Conservation (phyloP, 2,888 invertebrate genomes). For the Rotaria macrura region DNA sequence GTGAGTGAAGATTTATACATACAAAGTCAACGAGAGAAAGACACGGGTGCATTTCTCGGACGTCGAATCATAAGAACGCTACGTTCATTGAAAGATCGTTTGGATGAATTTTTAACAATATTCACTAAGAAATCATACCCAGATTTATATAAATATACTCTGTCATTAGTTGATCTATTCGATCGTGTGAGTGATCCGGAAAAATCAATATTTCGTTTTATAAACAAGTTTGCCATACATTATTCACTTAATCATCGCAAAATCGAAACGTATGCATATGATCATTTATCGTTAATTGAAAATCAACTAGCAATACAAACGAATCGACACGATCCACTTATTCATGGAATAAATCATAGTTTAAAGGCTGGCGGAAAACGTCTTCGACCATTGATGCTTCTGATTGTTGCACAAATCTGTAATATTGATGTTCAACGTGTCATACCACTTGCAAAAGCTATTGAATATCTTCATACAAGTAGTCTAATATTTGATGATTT, state of each 20-base stretch:
- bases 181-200: conserved; percentile 15
- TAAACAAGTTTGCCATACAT: background rate
- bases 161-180: background rate
- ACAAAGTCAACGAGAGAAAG: background rate
- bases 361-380: conserved; percentile 13
- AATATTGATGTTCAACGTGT: background rate
- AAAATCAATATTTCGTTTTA: background rate
- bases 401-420: background rate
- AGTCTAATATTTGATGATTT: conserved; percentile 23
- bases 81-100: background rate
- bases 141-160: background rate
- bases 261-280: background rate
- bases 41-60: conserved; percentile 6
- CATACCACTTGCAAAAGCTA: background rate
- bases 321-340: background rate
- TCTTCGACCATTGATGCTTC: conserved; percentile 20
- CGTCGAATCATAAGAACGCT: conserved; percentile 8
- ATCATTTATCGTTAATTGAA: background rate
- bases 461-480: conserved; percentile 24
- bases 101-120: background rate
- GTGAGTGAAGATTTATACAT: background rate
- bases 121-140: background rate
- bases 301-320: background rate
- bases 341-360: background rate
- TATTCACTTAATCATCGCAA: conserved; percentile 3